Base-by-base conservation (phyloP, 2,113 vertebrate species). In the Dipodomys stephensi region DNA sequence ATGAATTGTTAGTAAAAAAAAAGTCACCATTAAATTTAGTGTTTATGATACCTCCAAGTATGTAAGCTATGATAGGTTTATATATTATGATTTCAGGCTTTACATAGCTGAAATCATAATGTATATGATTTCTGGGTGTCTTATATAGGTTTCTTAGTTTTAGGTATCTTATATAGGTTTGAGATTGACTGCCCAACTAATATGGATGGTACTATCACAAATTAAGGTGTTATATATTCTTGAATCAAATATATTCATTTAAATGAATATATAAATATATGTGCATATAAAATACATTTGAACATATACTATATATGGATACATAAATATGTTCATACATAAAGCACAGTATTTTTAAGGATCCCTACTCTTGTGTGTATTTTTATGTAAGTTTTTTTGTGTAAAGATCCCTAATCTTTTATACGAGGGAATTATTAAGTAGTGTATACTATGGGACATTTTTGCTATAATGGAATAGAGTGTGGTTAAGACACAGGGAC, bases 51-150 rank as follows among this genome's bases (percentile, higher is more conserved):
- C 27, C 18, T 81, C 62, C 83, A 67, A 76, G 60, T 86, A 92
- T 91, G 7, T 76, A 86, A 93, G 76, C 27, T 83, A 89, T 80
- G 10, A 15, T 93, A 78, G 46, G 1, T 46, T 87, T 93, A 22
- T 91, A 79, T 95, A 32, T 80, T 83, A 39, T 84, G 84, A 87
- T 77, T 77, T 30, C 7, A 91, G 22, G 0, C 91, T 89, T 93
- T 93, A 73, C 10, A 87, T 92, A 87, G 4, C 20, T 16, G 44
- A 92, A 57, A 62, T 6, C 44, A 57, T 57, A 57, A 13, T 18
- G 18, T 57, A 16, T 73, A 27, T 88, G 13, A 87, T 65, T 87
- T 94, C 88, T 71, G 76, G 30, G 9, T 44, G 90, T 27, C 12
- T 95, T 67, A 53, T 69, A 44, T 71, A 87, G 32, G 0, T 82